phyloP scores from a whole-genome alignment of 2,113 vertebrate genomes.

The Vulpes lagopus region DNA sequence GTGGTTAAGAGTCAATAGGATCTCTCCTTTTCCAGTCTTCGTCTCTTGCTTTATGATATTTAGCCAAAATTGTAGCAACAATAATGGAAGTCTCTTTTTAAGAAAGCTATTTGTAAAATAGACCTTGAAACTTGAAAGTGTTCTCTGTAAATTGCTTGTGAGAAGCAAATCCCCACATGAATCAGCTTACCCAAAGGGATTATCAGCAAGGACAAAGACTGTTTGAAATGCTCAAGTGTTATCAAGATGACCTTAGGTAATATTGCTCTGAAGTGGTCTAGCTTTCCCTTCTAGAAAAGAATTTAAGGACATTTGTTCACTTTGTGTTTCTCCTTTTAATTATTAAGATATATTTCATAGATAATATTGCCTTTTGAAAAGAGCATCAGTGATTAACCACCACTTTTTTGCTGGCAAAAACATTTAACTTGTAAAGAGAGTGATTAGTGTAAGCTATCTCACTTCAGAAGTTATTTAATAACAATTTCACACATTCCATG shows the following conservation, averaged over 20 bases:
- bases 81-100: conserved; percentile 35
- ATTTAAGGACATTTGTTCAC: not conserved
- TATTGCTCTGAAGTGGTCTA: not conserved
- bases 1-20: not conserved
- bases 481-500: not conserved
- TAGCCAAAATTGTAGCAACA: not conserved
- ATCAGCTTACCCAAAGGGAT: conserved; percentile 52
- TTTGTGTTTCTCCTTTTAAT: conserved; percentile 28
- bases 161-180: conserved; percentile 52
- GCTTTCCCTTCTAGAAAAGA: conserved; percentile 45
- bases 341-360: conserved; percentile 50
- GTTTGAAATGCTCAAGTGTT: conserved; percentile 27
- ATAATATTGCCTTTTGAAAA: conserved; percentile 38
- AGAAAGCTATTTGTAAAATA: conserved; percentile 18
- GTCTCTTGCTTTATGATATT: not conserved
- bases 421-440: conserved; percentile 13
- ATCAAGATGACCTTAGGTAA: conserved; percentile 18
- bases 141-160: conserved; percentile 24
- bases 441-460: not conserved
- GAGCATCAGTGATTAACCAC: not conserved
- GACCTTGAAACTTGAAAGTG: conserved; percentile 51
- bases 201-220: conserved; percentile 52
- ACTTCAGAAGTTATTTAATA: not conserved
- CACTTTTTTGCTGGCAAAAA: not conserved
- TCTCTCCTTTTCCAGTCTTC: not conserved